A percentile compares a stretch with the other conserved stretches of the same genome.
These are phyloP conservation scores for Callocephalon fimbriatum DNA, from an alignment of 2,113 vertebrate species.

Conservation along the genomic window DNA sequence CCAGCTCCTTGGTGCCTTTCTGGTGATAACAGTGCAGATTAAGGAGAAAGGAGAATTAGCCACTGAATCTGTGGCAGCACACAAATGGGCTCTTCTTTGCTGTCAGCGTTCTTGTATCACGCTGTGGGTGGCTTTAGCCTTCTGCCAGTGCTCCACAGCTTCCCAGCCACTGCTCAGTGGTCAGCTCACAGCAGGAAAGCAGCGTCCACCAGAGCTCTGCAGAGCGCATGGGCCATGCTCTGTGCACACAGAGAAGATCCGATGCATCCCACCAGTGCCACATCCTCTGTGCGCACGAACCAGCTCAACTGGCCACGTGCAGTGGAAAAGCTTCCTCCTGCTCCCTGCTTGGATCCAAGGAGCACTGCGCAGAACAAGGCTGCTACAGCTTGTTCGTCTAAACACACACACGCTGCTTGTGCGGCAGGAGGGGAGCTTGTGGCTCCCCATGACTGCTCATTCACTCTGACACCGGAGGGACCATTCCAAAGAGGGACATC, in stretches of 20 bases:
- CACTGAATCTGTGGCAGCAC: neutral
- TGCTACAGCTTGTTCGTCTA: neutral
- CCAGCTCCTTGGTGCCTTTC: neutral
- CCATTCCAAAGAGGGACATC: neutral
- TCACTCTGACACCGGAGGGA: neutral
- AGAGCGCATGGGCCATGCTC: neutral
- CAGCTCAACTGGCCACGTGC: neutral
- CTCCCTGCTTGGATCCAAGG: neutral
- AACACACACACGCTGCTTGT: neutral
- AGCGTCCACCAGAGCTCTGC: neutral
- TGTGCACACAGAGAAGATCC: neutral
- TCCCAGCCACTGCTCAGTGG: neutral
- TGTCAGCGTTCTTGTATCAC: neutral
- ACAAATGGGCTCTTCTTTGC: neutral
- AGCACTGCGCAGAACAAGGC: neutral
- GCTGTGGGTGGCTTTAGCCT: neutral
- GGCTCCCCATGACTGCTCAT: neutral
- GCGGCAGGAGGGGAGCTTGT: neutral
- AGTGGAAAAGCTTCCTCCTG: neutral
- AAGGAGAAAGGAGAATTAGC: neutral
- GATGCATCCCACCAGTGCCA: neutral
- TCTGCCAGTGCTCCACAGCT: neutral
- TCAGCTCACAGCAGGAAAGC: neutral
- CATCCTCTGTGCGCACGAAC: neutral
- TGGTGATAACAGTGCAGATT: neutral